Percentiles rank a stretch among this genome's conserved stretches.
Conservation (phyloP, 92 coral and sea anemone genomes). For the Desmophyllum pertusum region DNA sequence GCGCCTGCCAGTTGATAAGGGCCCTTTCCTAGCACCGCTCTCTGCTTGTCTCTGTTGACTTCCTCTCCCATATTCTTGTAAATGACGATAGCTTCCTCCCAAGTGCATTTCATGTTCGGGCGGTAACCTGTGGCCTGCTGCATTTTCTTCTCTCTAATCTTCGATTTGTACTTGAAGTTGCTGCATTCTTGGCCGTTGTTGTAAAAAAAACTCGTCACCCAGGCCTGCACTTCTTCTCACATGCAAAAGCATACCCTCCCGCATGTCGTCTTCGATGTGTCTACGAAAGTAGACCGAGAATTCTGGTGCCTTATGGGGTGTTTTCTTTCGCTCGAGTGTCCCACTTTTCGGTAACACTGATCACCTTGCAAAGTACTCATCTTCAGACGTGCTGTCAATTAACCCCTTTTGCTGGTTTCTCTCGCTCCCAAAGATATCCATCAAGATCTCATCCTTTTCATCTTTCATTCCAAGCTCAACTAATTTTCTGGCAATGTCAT, state of each 20-base stretch:
- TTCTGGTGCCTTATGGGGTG: neutral
- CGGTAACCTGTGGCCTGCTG: conserved; percentile 13
- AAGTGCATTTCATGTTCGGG: conserved; percentile 37
- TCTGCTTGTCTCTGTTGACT: conserved; percentile 32
- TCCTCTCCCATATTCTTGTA: conserved; percentile 30
- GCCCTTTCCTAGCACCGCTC: conserved; percentile 33
- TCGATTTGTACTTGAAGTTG: conserved; percentile 20
- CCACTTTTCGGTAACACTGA: conserved; percentile 56
- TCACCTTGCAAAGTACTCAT: conserved; percentile 61
- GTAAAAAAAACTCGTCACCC: conserved; percentile 37
- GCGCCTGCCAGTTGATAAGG: neutral
- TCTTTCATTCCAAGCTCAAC: conserved; percentile 38
- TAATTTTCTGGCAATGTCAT: conserved; percentile 53
- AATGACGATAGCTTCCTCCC: conserved; percentile 36
- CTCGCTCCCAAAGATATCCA: conserved; percentile 50
- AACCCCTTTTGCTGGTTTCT: conserved; percentile 42
- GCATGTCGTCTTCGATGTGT: conserved; percentile 52
- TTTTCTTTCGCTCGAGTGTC: conserved; percentile 2
- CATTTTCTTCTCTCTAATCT: conserved; percentile 36
- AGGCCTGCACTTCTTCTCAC: conserved; percentile 48
- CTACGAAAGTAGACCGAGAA: conserved; percentile 24
- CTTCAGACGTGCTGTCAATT: conserved; percentile 42
- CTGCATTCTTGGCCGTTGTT: conserved; percentile 54
- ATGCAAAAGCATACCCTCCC: conserved; percentile 38
- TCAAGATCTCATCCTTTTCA: conserved; percentile 28